Base-by-base conservation (phyloP, 2,797 vertebrate species). In the Oreortyx pictus region DNA sequence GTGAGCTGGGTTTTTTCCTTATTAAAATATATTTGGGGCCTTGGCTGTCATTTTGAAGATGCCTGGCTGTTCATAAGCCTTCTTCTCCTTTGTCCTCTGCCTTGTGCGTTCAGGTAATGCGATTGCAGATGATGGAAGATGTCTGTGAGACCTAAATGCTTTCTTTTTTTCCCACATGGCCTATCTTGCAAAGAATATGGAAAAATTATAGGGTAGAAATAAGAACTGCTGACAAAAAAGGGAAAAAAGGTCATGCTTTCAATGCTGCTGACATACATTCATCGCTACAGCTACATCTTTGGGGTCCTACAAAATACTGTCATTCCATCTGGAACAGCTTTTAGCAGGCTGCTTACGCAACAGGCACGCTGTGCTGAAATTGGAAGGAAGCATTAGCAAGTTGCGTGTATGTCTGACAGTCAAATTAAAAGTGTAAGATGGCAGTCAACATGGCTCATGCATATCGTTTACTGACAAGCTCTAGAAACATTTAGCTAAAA, bases 381-480 rank as follows among this genome's bases (percentile, higher is more conserved):
- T 89, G 77, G 89, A 95, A 65, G 29, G 78, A 77, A 92, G 79
- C 68, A 35, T 91, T 91, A 94, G 56, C 77, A 88, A 92, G 79
- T 96, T 90, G 47, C 87, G 91, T 82, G 39, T 62, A 18, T 89
- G 91, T 94, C 95, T 95, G 92, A 72, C 90, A 95, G 93, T 88
- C 84, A 92, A 79, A 88, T 88, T 82, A 82, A 19, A 92, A 95
- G 80, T 94, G 77, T 89, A 93, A 93, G 87, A 94, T 85, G 82
- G 65, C 93, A 92, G 90, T 94, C 95, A 82, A 56, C 80, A 59
- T 92, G 92, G 85, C 74, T 91, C 47, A 82, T 88, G 82, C 82
- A 80, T 93, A 80, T 94, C 1, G 61, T 86, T 84, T 92, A 47
- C 74, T 67, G 57, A 76, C 60, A 88, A 86, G 35, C 49, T 94